Evolutionary conservation across 2,888 invertebrate species (phyloP), one percentile per base, ranked within the genome.

Genomic region (Lydus trimaculatus): DNA sequence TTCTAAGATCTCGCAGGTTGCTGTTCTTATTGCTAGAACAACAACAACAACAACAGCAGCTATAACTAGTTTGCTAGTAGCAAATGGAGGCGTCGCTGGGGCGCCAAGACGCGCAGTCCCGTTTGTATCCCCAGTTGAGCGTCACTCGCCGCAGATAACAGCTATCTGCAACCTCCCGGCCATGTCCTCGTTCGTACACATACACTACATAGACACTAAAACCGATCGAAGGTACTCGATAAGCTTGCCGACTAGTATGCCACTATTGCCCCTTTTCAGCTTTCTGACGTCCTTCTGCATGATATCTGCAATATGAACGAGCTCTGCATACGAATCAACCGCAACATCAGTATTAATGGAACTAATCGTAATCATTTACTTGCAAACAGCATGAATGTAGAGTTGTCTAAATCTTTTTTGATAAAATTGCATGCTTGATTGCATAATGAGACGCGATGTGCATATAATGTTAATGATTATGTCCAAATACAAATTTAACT

Each of bases 81-180:
- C 20, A 11, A 62, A 31, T 11, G 39, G 15, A 36, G 43, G 36
- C 36, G 43, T 36, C 62, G 39, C 17, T 61, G 72, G 72, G 71
- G 72, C 69, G 72, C 72, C 71, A 71, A 69, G 72, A 48, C 48
- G 72, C 75, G 76, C 77, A 78, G 79, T 80, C 79, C 78, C 67
- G 75, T 74, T 79, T 79, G 79, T 79, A 79, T 79, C 74, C 76
- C 75, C 73, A 68, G 76, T 78, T 76, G 75, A 75, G 78, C 76
- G 77, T 76, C 79, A 76, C 73, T 76, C 75, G 76, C 77, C 77
- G 69, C 78, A 79, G 79, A 80, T 80, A 80, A 79, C 75, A 67
- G 75, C 72, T 79, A 79, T 80, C 79, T 76, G 74, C 75, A 75
- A 75, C 75, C 78, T 76, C 73, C 76, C 68, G 69, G 67, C 66